phyloP scores from a whole-genome alignment of 2,888 invertebrate genomes.

The Chloroclysta siterata region DNA sequence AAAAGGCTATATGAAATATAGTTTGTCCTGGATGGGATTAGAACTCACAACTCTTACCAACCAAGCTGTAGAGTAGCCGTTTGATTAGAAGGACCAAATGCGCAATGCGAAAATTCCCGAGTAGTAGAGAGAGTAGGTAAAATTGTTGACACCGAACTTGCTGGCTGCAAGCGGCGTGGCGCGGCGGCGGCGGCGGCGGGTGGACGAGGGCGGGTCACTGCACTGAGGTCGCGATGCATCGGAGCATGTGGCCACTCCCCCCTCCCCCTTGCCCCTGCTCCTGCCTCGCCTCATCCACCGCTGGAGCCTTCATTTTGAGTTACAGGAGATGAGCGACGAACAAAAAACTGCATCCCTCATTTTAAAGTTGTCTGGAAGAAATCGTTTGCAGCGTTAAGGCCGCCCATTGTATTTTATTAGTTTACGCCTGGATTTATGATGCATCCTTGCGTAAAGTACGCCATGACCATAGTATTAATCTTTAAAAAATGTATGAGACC shows the following conservation, averaged over 20 bases:
- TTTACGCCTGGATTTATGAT: too few species aligned
- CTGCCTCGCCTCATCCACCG: slow-evolving; percentile 44
- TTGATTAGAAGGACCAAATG: slow-evolving; percentile 8
- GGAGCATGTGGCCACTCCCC: slow-evolving; percentile 63
- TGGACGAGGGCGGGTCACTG: slow-evolving; percentile 66
- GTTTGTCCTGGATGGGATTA: too few species aligned
- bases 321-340: slow-evolving; percentile 45
- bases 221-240: slow-evolving; percentile 75
- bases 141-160: slow-evolving; percentile 49
- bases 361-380: too few species aligned
- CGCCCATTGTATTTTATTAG: too few species aligned
- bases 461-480: too few species aligned
- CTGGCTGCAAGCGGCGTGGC: slow-evolving; percentile 43
- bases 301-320: slow-evolving; percentile 48
- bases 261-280: slow-evolving; percentile 46
- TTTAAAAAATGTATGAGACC: too few species aligned
- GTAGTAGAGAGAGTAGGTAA: slow-evolving; percentile 2
- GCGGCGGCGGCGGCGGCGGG: slow-evolving; percentile 17
- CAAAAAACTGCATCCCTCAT: background rate
- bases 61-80: background rate
- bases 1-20: too few species aligned
- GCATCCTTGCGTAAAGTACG: too few species aligned
- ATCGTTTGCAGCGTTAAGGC: too few species aligned
- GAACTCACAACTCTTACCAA: too few species aligned
- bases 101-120: slow-evolving; percentile 21